These are phyloP conservation scores for Aplocera efformata DNA, from an alignment of 2,888 invertebrate genomes.

Conservation along the genomic window DNA sequence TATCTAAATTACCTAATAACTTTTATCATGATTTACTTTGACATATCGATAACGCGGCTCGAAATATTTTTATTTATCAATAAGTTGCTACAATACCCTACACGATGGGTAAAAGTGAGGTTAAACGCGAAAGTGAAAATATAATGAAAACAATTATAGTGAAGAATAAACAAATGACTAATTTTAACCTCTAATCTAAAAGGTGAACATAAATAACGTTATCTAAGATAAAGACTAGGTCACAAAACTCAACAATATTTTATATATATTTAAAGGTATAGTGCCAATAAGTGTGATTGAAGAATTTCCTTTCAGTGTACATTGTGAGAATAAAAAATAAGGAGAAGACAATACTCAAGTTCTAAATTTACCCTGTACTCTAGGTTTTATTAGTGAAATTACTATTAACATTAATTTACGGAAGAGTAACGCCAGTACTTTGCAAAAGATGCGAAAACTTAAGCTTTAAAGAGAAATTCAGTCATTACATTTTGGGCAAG, in stretches of 20 bases:
- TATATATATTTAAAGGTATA: conserved; percentile 62
- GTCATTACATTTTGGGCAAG: conserved; percentile 67
- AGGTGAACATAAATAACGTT: conserved; percentile 50
- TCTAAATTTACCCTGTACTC: conserved; percentile 79
- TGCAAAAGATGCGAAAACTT: conserved; percentile 42
- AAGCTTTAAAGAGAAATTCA: conserved; percentile 53
- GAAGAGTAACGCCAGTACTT: conserved; percentile 38
- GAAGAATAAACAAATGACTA: conserved; percentile 50
- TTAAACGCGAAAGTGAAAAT: conserved; percentile 49
- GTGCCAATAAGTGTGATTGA: conserved; percentile 71
- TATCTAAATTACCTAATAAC: conserved; percentile 76
- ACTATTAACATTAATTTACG: conserved; percentile 53
- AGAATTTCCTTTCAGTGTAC: conserved; percentile 70
- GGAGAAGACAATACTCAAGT: conserved; percentile 60
- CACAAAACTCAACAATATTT: conserved; percentile 70
- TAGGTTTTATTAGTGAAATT: conserved; percentile 74
- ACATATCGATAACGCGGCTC: conserved; percentile 81
- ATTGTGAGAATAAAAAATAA: conserved; percentile 70
- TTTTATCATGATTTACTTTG: conserved; percentile 78
- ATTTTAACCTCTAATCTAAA: conserved; percentile 54
- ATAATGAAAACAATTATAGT: conserved; percentile 41
- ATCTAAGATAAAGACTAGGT: conserved; percentile 63
- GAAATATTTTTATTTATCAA: conserved; percentile 68
- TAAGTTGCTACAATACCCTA: conserved; percentile 74
- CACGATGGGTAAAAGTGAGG: conserved; percentile 69